Percentiles rank a stretch among this genome's conserved stretches.
These are phyloP conservation scores for Cebus imitator DNA, from an alignment of 2,113 vertebrate genomes.

Conservation along the genomic window DNA sequence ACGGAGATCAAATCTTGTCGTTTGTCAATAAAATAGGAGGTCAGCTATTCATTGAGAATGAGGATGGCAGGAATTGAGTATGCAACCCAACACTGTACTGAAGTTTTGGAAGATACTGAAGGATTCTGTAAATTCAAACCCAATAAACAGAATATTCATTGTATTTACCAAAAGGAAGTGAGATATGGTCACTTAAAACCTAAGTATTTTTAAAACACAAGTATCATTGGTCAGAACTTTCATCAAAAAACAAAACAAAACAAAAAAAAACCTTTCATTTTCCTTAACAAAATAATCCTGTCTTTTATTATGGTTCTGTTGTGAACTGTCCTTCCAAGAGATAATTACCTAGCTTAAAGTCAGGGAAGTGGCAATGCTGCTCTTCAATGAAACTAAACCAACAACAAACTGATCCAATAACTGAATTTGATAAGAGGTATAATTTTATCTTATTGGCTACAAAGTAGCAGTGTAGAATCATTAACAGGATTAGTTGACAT, in stretches of 20 bases:
- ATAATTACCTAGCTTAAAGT: constrained; percentile 16
- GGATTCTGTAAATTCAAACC: constrained; percentile 17
- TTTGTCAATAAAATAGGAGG: background rate
- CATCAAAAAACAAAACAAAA: too few species aligned
- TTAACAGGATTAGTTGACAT: background rate
- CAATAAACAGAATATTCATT: background rate
- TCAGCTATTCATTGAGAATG: background rate
- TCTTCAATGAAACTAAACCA: background rate
- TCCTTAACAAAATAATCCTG: background rate
- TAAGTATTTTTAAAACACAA: background rate
- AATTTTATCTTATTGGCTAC: constrained; percentile 29
- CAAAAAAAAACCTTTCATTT: too few species aligned
- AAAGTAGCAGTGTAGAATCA: constrained; percentile 26
- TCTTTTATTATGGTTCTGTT: background rate
- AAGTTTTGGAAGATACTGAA: background rate
- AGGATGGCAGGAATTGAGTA: background rate
- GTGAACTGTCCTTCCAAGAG: background rate
- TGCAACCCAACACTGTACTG: background rate
- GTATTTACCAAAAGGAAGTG: background rate
- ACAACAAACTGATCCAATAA: constrained; percentile 7
- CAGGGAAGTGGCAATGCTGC: background rate
- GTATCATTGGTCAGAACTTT: background rate
- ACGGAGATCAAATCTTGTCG: background rate
- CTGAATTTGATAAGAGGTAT: background rate
- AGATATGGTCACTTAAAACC: background rate